Evolutionary conservation across 64 coral and sea anemone species (phyloP).

Genomic region (Astreopora myriophthalma): DNA sequence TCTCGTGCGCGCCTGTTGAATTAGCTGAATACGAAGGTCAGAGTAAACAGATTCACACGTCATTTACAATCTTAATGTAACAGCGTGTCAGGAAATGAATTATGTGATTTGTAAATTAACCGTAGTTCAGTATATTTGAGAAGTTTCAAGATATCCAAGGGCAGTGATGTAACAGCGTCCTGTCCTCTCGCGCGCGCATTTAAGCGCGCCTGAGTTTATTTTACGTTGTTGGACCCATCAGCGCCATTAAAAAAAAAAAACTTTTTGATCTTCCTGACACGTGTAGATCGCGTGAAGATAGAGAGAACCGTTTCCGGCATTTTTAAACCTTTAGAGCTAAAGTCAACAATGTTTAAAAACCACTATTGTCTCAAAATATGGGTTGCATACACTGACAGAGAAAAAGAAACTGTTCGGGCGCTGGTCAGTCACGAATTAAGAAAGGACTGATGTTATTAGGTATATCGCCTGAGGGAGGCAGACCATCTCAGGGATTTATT

Average conservation of each 20-base stretch:
- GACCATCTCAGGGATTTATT: background rate
- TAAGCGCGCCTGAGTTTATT: conserved; percentile 10
- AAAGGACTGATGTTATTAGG: background rate
- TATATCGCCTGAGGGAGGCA: background rate
- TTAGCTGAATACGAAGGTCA: conserved; percentile 46
- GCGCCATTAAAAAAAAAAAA: conserved; percentile 19
- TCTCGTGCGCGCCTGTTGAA: conserved; percentile 11
- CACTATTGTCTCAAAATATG: conserved; percentile 21
- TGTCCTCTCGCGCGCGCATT: background rate
- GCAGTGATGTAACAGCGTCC: background rate
- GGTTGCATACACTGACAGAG: background rate
- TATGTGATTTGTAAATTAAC: conserved; percentile 44
- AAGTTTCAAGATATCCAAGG: background rate
- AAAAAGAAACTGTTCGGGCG: background rate
- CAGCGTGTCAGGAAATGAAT: conserved; percentile 66
- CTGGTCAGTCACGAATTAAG: conserved; percentile 34
- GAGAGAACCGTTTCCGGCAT: conserved; percentile 33
- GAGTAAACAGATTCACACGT: conserved; percentile 90
- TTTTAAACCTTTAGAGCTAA: conserved; percentile 30
- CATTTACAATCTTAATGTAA: conserved; percentile 69
- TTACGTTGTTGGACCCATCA: conserved; percentile 6
- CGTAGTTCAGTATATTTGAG: background rate
- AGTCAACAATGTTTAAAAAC: conserved; percentile 28
- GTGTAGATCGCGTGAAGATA: conserved; percentile 42
- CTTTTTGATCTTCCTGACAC: conserved; percentile 23